Base-by-base conservation (phyloP, 2,888 invertebrate genomes). In the Xestia sexstrigata region DNA sequence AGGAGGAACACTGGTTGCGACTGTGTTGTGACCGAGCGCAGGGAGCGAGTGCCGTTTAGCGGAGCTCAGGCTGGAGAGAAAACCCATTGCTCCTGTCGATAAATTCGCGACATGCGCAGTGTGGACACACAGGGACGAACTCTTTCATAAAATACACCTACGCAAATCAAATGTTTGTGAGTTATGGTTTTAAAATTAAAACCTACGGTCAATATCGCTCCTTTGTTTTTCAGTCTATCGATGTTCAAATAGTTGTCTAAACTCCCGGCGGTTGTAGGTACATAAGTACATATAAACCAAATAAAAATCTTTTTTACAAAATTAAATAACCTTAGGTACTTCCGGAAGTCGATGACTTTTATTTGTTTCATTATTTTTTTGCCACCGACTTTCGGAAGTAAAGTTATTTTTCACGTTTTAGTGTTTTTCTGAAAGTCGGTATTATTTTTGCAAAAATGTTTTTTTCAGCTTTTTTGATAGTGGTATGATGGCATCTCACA, bases 41-140 rank as follows among this genome's bases (percentile, higher is more conserved):
- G 91, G 88, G 93, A 92, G 90, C 95, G 93, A 96, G 94, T 95
- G 95, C 87, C 94, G 95, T 90, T 90, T 92, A 91, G 88, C 86
- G 82, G 91, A 92, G 93, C 90, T 90, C 89, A 91, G 90, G 89
- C 91, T 91, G 91, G 92, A 93, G 92, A 93, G 93, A 92, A 92
- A 92, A 93, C 92, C 91, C 89, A 90, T 90, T 88, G 93, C 91
- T 92, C 91, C 91, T 94, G 95, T 96, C 96, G 95, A 96, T 96
- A 96, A 95, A 93, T 95, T 95, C 90, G 95, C 93, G 95, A 95
- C 96, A 95, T 96, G 96, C 96, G 96, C 96, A 96, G 92, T 96
- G 91, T 82, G 87, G 86, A 77, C 42, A 74, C 63, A 88, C 95
- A 95, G 96, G 91, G 95, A 84, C 92, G 95, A 76, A 95, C 71